phyloP scores from a whole-genome alignment of 1,140 invertebrate species.

The Oppia nitens region DNA sequence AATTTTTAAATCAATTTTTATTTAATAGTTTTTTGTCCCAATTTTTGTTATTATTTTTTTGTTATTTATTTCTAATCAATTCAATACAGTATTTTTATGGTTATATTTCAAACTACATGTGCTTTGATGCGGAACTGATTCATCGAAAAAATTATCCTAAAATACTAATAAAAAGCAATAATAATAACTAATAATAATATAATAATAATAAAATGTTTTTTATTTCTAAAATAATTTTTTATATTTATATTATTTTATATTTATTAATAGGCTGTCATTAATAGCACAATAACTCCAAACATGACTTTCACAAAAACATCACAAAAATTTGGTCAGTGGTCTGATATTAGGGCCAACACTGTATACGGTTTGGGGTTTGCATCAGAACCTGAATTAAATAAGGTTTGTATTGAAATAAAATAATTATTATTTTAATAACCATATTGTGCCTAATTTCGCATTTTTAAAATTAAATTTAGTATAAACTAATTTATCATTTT shows the following conservation, averaged over 20 bases:
- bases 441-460: no score
- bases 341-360: constrained; percentile 87
- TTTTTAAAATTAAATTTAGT: no score
- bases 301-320: constrained; percentile 99
- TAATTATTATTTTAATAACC: no score
- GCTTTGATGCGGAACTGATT: background rate
- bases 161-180: no score
- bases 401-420: no score
- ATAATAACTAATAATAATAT: no score
- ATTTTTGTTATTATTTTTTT: no score
- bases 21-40: no score
- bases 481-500: no score
- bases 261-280: constrained; percentile 69
- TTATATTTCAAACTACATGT: background rate
- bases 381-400: constrained; percentile 81
- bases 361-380: constrained; percentile 94
- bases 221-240: no score
- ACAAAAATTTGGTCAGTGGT: constrained; percentile 98
- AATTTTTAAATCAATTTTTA: no score
- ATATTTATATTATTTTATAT: constrained; percentile 15
- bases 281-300: constrained; percentile 89
- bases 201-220: no score
- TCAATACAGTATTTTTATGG: background rate
- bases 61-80: background rate
- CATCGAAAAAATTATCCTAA: constrained; percentile 3